Conservation (phyloP, 1,140 invertebrate genomes). For the Tribolium castaneum region DNA sequence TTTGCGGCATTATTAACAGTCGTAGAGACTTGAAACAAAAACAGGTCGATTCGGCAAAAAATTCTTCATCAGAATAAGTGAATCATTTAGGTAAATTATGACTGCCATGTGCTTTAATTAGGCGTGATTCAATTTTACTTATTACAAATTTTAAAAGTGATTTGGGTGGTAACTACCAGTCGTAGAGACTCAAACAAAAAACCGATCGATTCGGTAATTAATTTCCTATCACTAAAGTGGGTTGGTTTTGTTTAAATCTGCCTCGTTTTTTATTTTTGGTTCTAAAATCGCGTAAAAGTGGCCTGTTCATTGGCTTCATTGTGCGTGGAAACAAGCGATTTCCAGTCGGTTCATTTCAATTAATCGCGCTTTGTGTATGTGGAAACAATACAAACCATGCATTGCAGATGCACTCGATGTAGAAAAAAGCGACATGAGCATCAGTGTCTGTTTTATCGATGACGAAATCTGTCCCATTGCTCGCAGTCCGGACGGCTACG, state of each 20-base stretch:
- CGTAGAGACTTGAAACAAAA: not conserved
- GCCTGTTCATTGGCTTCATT: not conserved
- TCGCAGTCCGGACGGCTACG: constrained; percentile 80
- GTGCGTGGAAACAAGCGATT: not conserved
- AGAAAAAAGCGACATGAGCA: constrained; percentile 97
- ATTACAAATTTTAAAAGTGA: too few relatives aligned
- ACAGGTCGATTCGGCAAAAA: not conserved
- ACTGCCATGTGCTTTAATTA: too few relatives aligned
- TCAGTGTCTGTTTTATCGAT: constrained; percentile 94
- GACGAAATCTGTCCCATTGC: constrained; percentile 82
- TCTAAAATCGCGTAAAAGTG: too few relatives aligned
- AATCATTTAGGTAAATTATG: not conserved
- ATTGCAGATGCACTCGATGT: constrained; percentile 99
- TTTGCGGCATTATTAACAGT: not conserved
- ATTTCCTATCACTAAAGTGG: too few relatives aligned
- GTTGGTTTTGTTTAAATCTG: too few relatives aligned
- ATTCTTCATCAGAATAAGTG: not conserved
- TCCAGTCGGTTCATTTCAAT: not conserved
- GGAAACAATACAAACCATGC: constrained; percentile 77
- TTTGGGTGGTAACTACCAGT: too few relatives aligned
- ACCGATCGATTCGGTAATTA: too few relatives aligned
- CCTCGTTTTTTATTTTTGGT: not conserved
- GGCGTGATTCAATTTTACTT: too few relatives aligned
- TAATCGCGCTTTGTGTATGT: not conserved
- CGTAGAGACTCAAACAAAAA: too few relatives aligned